Evolutionary conservation across 2,888 invertebrate genomes (phyloP).

Genomic region (Sarcophaga subvicina): DNA sequence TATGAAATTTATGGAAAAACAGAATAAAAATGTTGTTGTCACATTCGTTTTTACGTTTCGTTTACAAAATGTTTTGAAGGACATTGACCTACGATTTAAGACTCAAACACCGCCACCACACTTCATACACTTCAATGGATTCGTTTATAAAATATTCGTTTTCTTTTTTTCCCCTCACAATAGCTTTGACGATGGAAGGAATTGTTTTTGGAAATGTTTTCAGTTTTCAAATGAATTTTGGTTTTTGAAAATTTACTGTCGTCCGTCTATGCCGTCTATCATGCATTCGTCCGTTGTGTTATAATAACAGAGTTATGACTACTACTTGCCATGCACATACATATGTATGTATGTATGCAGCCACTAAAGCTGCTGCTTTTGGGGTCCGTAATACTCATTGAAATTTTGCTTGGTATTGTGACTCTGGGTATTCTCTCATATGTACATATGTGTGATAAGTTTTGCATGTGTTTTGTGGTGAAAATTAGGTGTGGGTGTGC

Average conservation of each 20-base stretch:
- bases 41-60: slow-evolving; percentile 35
- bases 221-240: too few relatives aligned
- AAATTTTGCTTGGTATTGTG: too few relatives aligned
- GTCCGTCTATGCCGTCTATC: not conserved
- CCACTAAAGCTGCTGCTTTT: too few relatives aligned
- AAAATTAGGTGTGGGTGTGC: slow-evolving; percentile 69
- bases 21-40: slow-evolving; percentile 6
- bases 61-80: slow-evolving; percentile 73
- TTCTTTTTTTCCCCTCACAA: not conserved
- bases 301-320: not conserved
- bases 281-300: slow-evolving; percentile 37
- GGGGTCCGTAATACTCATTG: too few relatives aligned
- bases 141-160: not conserved
- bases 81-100: slow-evolving; percentile 72
- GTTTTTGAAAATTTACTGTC: too few relatives aligned
- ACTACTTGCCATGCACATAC: slow-evolving; percentile 17
- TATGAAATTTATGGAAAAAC: slow-evolving; percentile 23
- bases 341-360: not conserved
- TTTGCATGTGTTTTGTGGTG: slow-evolving; percentile 23
- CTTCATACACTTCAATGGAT: not conserved
- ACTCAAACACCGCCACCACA: slow-evolving; percentile 38
- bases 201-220: too few relatives aligned
- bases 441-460: slow-evolving; percentile 60
- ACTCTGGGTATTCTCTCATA: slow-evolving; percentile 18
- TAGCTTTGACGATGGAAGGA: not conserved